These are phyloP conservation scores for Polylopha cassiicola DNA, from an alignment of 2,888 invertebrate genomes.

Conservation along the genomic window DNA sequence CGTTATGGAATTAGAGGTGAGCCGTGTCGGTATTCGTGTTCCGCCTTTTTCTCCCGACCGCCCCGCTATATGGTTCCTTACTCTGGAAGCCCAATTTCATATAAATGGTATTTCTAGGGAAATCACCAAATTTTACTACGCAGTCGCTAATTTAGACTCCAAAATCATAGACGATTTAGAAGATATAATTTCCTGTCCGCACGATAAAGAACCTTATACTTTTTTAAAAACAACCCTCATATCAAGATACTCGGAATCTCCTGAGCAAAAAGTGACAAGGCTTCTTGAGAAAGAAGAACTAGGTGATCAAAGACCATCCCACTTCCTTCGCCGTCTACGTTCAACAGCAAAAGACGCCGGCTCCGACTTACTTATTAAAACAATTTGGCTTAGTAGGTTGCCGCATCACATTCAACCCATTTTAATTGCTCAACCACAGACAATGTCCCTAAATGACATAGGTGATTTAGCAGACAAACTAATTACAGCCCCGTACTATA, in stretches of 20 bases:
- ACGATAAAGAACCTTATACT: too few relatives aligned
- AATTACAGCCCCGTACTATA: not conserved
- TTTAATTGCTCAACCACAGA: not conserved
- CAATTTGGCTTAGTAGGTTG: conserved; percentile 4
- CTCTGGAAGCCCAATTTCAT: too few relatives aligned
- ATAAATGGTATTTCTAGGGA: too few relatives aligned
- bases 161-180: not conserved
- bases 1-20: too few relatives aligned
- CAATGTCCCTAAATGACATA: not conserved
- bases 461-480: not conserved
- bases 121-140: too few relatives aligned
- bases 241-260: not conserved
- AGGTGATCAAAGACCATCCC: conserved; percentile 3
- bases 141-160: too few relatives aligned
- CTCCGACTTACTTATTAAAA: not conserved
- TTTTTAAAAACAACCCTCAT: too few relatives aligned
- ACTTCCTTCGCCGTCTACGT: conserved; percentile 1
- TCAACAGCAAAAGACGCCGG: not conserved
- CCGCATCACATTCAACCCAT: conserved; percentile 8
- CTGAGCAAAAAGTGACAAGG: not conserved
- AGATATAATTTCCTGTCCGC: not conserved
- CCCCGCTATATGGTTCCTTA: too few relatives aligned
- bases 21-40: too few relatives aligned
- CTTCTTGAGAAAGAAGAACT: conserved; percentile 4
- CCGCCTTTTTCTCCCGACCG: too few relatives aligned